Evolutionary conservation across 2,113 vertebrate genomes (phyloP).

Genomic region (Hiodon alosoides): DNA sequence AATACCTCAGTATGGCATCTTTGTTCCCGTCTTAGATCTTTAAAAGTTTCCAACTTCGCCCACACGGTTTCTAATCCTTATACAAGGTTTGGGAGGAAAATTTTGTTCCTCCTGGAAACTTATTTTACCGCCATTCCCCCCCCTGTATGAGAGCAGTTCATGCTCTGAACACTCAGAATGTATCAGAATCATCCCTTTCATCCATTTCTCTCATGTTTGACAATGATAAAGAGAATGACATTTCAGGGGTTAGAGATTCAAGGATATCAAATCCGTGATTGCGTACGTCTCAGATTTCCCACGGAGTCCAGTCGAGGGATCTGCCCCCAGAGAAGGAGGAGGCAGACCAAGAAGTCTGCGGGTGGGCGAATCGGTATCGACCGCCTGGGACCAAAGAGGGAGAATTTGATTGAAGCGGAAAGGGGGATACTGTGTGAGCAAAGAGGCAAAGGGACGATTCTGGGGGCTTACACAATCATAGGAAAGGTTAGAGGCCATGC

Average conservation of each 20-base stretch:
- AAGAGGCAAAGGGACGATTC: too few relatives aligned
- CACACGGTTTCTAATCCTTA: background rate
- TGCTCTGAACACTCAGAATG: background rate
- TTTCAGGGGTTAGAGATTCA: background rate
- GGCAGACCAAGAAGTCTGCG: background rate
- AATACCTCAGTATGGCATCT: background rate
- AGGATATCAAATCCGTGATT: too few relatives aligned
- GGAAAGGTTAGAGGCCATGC: too few relatives aligned
- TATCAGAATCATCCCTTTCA: background rate
- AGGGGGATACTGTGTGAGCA: too few relatives aligned
- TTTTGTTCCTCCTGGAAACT: too few relatives aligned
- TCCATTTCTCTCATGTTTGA: background rate
- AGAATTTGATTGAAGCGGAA: background rate
- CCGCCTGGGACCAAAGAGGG: background rate
- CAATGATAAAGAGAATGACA: background rate
- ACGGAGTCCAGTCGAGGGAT: background rate
- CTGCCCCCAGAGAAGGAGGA: background rate
- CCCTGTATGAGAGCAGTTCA: too few relatives aligned
- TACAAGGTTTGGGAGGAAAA: too few relatives aligned
- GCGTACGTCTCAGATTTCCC: too few relatives aligned
- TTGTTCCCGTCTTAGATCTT: background rate
- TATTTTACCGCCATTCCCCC: too few relatives aligned
- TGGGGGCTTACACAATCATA: too few relatives aligned
- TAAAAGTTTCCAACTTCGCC: background rate
- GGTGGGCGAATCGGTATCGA: background rate